Evolutionary conservation across 2,888 invertebrate genomes (phyloP), one percentile per base, ranked within the genome.

Genomic region (Chaetoderma sp.): DNA sequence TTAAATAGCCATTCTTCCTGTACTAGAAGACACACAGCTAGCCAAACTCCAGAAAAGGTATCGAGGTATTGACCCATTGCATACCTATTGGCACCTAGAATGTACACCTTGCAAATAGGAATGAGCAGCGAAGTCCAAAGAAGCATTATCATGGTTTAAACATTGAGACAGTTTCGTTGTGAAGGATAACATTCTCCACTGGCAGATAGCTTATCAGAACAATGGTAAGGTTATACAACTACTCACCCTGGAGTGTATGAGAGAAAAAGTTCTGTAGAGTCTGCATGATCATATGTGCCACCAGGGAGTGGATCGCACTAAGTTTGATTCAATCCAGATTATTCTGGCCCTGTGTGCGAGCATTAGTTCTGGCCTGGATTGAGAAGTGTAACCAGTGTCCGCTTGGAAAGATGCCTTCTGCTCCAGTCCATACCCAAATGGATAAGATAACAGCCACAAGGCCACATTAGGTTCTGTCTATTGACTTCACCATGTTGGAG

Each of bases 221-320:
- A n/a, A 21, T 18, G 49, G 49, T 16, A 21, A 54, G 54, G 28
- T 54, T 54, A 10, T n/a, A 13, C 54, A 52, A 52, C 8, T 27
- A 16, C 4, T 54, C 13, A 32, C 32, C 28, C 54, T 32, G n/a
- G 28, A 54, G n/a, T 54, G 25, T 21, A n/a, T 47, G 10, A 56
- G n/a, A 45, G 45, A 21, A 16, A 13, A n/a, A 30, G 28, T 33
- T 21, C 30, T 54, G 54, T 4, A 54, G 16, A 33, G 32, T 25
- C 5, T 58, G 25, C 58, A 58, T 16, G 44, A 58, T 36, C 33
- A 36, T 6, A n/a, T 13, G 18, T 49, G 60, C 32, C 49, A 60
- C n/a, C 60, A 60, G 30, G 60, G 60, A 18, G 45, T 60, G 16
- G 36, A 30, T 13, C 4, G 50, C 21, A 50, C 60, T 6, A 33